Evolutionary conservation across 2,113 vertebrate genomes (phyloP).

Genomic region (Mormyrus lacerda): DNA sequence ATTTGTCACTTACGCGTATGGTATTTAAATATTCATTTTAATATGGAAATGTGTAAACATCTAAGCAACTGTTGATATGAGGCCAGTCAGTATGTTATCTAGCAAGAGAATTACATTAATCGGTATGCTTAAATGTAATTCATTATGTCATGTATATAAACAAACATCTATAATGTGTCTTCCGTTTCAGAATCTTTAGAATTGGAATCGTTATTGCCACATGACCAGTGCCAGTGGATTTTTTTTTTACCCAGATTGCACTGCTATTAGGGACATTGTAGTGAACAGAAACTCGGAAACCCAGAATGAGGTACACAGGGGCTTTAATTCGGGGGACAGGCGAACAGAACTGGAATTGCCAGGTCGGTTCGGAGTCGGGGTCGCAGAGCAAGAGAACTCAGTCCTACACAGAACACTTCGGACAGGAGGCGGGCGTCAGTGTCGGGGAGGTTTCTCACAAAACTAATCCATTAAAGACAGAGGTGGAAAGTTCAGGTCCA

Average conservation of each 20-base stretch:
- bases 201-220: background rate
- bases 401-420: background rate
- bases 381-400: background rate
- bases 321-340: background rate
- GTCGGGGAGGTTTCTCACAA: background rate
- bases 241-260: background rate
- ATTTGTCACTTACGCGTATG: background rate
- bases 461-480: background rate
- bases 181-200: background rate
- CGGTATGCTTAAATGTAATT: background rate
- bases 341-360: background rate
- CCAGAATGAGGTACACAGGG: background rate
- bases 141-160: background rate
- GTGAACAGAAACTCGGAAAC: background rate
- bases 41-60: background rate
- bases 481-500: background rate
- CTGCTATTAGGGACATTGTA: background rate
- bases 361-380: background rate
- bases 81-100: background rate
- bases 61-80: background rate
- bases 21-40: background rate
- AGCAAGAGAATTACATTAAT: background rate
- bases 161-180: background rate
- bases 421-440: background rate
- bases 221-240: background rate